Evolutionary conservation across 2,797 vertebrate genomes (phyloP).

Genomic region (Gymnoscopelus microlampas): DNA sequence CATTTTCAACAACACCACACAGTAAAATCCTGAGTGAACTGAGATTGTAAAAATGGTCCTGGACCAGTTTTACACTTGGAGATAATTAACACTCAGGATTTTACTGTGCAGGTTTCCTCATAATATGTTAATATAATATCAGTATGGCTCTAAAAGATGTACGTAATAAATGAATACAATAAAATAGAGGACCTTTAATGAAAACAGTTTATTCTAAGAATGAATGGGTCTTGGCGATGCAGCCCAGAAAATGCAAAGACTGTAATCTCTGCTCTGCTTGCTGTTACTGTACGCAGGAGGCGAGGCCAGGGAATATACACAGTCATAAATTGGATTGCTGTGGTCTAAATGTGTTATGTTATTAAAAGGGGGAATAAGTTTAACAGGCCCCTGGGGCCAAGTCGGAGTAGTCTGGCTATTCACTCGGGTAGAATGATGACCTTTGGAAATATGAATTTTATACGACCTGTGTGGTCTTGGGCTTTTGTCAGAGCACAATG

Average conservation of each 20-base stretch:
- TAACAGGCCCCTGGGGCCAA: constrained; percentile 60
- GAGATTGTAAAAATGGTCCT: no score
- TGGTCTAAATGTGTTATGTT: constrained; percentile 57
- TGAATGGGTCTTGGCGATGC: constrained; percentile 38
- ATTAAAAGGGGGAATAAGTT: constrained; percentile 58
- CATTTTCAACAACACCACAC: constrained; percentile 58
- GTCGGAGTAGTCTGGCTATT: constrained; percentile 58
- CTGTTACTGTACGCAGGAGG: constrained; percentile 36
- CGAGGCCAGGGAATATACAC: constrained; percentile 29
- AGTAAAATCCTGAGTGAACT: background rate
- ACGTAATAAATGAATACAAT: no score
- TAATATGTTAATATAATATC: no score
- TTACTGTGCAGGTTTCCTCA: background rate
- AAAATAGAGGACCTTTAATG: constrained; percentile 48
- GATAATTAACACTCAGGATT: no score
- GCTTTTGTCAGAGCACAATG: constrained; percentile 69
- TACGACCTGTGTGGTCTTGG: constrained; percentile 42
- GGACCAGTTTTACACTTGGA: no score
- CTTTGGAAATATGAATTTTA: constrained; percentile 71
- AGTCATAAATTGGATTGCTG: constrained; percentile 60
- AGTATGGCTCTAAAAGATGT: no score
- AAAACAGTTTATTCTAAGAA: constrained; percentile 57
- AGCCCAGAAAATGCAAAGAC: constrained; percentile 43
- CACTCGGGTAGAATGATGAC: constrained; percentile 67
- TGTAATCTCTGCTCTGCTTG: constrained; percentile 45